Base-by-base conservation (phyloP, 2,797 vertebrate species). In the Holocentrus rufus region DNA sequence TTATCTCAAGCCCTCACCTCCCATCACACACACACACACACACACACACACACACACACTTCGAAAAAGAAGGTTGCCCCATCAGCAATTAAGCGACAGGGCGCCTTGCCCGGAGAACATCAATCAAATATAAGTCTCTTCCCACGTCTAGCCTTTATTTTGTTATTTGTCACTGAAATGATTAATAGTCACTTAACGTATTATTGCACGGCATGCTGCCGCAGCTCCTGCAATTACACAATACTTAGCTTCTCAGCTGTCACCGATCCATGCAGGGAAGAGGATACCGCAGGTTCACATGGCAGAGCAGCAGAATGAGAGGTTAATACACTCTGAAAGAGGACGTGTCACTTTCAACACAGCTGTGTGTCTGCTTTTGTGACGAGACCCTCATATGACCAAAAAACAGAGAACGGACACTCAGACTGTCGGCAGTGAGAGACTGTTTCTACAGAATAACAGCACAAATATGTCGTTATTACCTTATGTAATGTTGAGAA, bases 171-270 rank as follows among this genome's bases (percentile, higher is more conserved):
- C 85, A 87, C 86, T 66, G 42, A 73, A 82, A 87, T 93, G 92
- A 94, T 94, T 92, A 93, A 93, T 93, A 88, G 91, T 87, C 88
- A 90, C 87, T 92, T 90, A 90, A 83, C 72, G 67, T 89, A 87
- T 88, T 88, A 90, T 90, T 91, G 84, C 82, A 81, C 79, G 55
- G 76, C 88, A 87, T 85, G 91, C 86, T 71, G 82, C 81, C 71
- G 77, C 92, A 71, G 84, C 84, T 86, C 81, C 83, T 77, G 84
- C 83, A 79, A 78, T 91, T 85, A 89, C 79, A 82, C 87, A 87
- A 84, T 66, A 74, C 79, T 82, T 71, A 77, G 74, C 86, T 82
- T 68, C 79, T 86, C 72, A 69, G 82, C 87, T 85, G 85, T 87
- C 87, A 83, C 69, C 0, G 75, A 81, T 67, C 64, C 82, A 58